Percentiles rank a stretch among this genome's conserved stretches.
phyloP scores from a whole-genome alignment of 1,140 invertebrate genomes.

The Melipona quadrifasciata region DNA sequence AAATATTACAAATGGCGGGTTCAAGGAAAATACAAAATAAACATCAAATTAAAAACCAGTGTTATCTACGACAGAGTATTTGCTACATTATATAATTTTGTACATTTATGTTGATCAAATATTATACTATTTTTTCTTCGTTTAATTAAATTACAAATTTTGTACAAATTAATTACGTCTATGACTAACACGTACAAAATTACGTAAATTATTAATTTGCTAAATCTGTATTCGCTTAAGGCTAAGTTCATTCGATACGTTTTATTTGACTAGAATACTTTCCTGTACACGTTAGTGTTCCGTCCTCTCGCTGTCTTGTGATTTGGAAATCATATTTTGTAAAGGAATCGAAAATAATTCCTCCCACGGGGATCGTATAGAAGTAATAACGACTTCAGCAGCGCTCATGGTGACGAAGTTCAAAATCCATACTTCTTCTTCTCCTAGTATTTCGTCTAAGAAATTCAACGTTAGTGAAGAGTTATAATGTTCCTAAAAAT shows the following conservation, averaged over 20 bases:
- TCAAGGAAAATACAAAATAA: background rate
- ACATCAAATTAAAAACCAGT: background rate
- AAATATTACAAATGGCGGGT: background rate
- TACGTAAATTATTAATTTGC: constrained; percentile 8
- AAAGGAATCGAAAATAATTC: constrained; percentile 79
- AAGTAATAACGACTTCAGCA: constrained; percentile 76
- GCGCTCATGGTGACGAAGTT: constrained; percentile 73
- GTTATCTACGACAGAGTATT: background rate
- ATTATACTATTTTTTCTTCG: background rate
- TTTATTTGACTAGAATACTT: constrained; percentile 35
- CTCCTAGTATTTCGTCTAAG: constrained; percentile 73
- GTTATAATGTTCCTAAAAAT: constrained; percentile 69
- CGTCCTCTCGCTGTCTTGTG: constrained; percentile 8
- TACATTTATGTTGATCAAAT: constrained; percentile 1
- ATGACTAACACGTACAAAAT: background rate
- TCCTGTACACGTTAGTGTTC: background rate
- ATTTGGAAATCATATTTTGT: constrained; percentile 69
- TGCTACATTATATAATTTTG: background rate
- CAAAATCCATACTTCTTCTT: constrained; percentile 76
- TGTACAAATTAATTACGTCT: background rate
- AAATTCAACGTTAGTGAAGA: constrained; percentile 73
- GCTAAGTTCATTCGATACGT: background rate
- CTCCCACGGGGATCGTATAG: constrained; percentile 79
- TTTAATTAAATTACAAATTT: constrained; percentile 2
- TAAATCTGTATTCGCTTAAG: constrained; percentile 4